Evolutionary conservation across 2,888 invertebrate genomes (phyloP).

Genomic region (Ophion slaviceki): DNA sequence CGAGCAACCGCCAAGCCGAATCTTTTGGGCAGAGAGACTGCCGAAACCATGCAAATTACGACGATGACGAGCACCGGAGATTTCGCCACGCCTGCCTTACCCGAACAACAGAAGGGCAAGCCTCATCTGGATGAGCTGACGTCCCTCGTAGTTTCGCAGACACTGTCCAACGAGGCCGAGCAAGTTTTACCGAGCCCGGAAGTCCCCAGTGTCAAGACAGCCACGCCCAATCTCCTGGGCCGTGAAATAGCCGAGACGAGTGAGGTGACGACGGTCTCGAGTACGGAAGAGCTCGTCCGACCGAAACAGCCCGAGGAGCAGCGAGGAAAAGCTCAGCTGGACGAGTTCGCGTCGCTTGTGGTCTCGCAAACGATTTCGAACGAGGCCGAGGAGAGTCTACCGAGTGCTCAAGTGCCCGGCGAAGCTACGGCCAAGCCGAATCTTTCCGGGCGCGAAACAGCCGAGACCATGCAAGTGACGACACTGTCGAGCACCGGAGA

Average conservation of each 20-base stretch:
- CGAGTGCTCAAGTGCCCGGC: slow-evolving; percentile 56
- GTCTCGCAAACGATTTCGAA: slow-evolving; percentile 70
- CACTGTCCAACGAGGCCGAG: slow-evolving; percentile 73
- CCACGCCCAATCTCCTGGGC: slow-evolving; percentile 70
- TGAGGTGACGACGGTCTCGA: slow-evolving; percentile 73
- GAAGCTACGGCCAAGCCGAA: slow-evolving; percentile 71
- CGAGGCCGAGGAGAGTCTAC: slow-evolving; percentile 72
- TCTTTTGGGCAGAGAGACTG: slow-evolving; percentile 78
- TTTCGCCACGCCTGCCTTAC: slow-evolving; percentile 57
- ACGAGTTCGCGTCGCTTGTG: slow-evolving; percentile 75
- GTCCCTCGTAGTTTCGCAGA: slow-evolving; percentile 72
- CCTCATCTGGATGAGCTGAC: slow-evolving; percentile 64
- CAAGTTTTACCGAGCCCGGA: slow-evolving; percentile 60
- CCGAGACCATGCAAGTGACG: slow-evolving; percentile 78
- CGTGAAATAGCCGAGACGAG: slow-evolving; percentile 80
- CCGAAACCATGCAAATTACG: slow-evolving; percentile 79
- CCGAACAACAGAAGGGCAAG: slow-evolving; percentile 66
- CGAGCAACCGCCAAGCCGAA: slow-evolving; percentile 70
- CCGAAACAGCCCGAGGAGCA: slow-evolving; percentile 67
- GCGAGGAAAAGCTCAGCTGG: slow-evolving; percentile 71
- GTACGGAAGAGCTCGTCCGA: slow-evolving; percentile 73
- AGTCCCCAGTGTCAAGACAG: slow-evolving; percentile 67
- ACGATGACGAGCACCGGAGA: slow-evolving; percentile 71
- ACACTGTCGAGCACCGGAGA: slow-evolving; percentile 71
- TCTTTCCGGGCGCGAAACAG: slow-evolving; percentile 76